Base-by-base conservation (phyloP, 2,797 vertebrate genomes). In the Aselliscus stoliczkanus region DNA sequence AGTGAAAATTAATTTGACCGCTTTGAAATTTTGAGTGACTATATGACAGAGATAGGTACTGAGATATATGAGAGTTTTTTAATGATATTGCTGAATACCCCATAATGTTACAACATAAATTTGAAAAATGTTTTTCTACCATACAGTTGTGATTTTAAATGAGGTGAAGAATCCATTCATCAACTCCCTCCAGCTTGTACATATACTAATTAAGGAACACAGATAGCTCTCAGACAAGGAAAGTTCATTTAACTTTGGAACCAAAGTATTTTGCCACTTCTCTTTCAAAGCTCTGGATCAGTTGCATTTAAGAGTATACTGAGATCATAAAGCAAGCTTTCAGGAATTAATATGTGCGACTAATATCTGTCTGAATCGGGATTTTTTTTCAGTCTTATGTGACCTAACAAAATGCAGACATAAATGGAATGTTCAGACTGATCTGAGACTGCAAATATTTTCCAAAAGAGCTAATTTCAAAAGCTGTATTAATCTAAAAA, bases 21-120 rank as follows among this genome's bases (percentile, higher is more conserved):
- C 70, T 93, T 92, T 54, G 87, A 96, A 91, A 90, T 88, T 90
- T 60, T 90, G 82, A 89, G 54, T 64, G 50, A 85, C 77, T 65
- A 7, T 69, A 47, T 64, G 76, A 92, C 64, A 94, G 52, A 96
- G 58, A 92, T 34, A 90, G 84, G 81, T 79, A 37, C 37, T 44
- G 77, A 89, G 58, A 93, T 75, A 88, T 58, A 84, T 42, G 73
- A 80, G 79, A 52, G 31, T 29, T 95, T 94, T 92, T 82, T 50
- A 80, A 95, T 85, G 64, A 54, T 92, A 73, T 54, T 88, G 39
- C 62, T 88, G 39, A 88, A 95, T 39, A 87, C 86, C 95, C 96
- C 65, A 58, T 94, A 96, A 97, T 94, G 64, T 88, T 83, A 65
- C 37, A 88, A 83, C 73, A 80, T 92, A 97, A 94, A 96, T 95